Evolutionary conservation across 2,888 invertebrate genomes (phyloP).

Genomic region (Hetaerina titia): DNA sequence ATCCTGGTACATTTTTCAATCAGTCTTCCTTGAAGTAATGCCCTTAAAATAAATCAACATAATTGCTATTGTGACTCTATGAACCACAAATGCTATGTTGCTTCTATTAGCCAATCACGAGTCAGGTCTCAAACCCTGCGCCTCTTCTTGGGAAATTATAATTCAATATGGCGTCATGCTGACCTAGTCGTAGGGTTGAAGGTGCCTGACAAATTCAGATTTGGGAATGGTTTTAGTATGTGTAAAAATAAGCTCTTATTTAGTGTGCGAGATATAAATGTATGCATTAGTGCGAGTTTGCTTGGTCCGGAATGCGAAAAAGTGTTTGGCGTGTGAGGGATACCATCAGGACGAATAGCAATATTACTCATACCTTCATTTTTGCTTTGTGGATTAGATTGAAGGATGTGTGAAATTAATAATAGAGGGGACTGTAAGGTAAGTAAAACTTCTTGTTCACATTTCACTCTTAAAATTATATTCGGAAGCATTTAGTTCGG

Average conservation of each 20-base stretch:
- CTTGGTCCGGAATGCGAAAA: conserved; percentile 15
- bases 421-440: conserved; percentile 6
- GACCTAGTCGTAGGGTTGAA: conserved; percentile 64
- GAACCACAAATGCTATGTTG: conserved; percentile 49
- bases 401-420: conserved; percentile 18
- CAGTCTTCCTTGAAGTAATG: background rate
- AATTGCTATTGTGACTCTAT: conserved; percentile 39
- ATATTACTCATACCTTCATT: conserved; percentile 14
- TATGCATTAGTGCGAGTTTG: background rate
- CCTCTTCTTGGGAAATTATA: conserved; percentile 67
- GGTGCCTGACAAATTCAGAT: conserved; percentile 46
- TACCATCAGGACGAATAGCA: conserved; percentile 29
- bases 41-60: conserved; percentile 36
- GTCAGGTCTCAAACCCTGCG: conserved; percentile 67
- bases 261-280: conserved; percentile 47
- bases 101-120: conserved; percentile 54
- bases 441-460: background rate
- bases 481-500: background rate
- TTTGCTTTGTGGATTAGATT: conserved; percentile 3
- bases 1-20: background rate
- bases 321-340: conserved; percentile 18
- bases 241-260: conserved; percentile 28
- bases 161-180: conserved; percentile 69
- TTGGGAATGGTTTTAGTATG: conserved; percentile 32
- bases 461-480: background rate